These are phyloP conservation scores for Typhlichthys eigenmanni DNA, from an alignment of 2,797 vertebrate genomes.

Conservation along the genomic window DNA sequence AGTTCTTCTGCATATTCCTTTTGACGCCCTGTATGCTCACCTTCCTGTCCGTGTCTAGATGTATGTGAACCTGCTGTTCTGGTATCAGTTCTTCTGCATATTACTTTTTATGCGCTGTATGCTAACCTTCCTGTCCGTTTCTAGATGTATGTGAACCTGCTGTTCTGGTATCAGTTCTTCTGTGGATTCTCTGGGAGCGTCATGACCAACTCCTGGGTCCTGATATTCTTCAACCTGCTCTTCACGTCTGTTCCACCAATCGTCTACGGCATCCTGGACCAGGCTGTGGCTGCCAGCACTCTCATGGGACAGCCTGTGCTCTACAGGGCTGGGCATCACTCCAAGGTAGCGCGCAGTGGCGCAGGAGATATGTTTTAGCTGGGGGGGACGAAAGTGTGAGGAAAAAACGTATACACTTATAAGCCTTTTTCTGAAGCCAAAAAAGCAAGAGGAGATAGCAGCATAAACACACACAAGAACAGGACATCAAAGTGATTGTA, in stretches of 20 bases:
- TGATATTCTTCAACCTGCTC: conserved; percentile 95
- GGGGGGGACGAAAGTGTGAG: background rate
- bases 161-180: conserved; percentile 98
- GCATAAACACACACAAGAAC: too few relatives aligned
- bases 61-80: conserved; percentile 94
- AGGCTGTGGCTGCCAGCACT: conserved; percentile 78
- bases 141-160: conserved; percentile 92
- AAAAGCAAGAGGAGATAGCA: too few relatives aligned
- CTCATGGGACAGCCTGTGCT: conserved; percentile 84
- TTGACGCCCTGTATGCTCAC: background rate
- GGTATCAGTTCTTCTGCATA: conserved; percentile 96
- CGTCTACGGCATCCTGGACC: conserved; percentile 88
- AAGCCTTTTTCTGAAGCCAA: too few relatives aligned
- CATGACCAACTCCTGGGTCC: conserved; percentile 93
- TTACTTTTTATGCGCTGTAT: conserved; percentile 60
- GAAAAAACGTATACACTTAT: background rate
- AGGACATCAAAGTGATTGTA: too few relatives aligned
- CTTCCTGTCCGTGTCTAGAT: conserved; percentile 71
- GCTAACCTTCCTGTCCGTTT: background rate
- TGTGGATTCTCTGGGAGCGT: conserved; percentile 95
- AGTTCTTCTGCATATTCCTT: conserved; percentile 93
- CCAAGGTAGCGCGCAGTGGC: conserved; percentile 74
- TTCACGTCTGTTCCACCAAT: conserved; percentile 92
- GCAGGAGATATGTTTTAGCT: too few relatives aligned
- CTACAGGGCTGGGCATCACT: conserved; percentile 77